phyloP scores from a whole-genome alignment of 2,888 invertebrate species.

The Macaria liturata region DNA sequence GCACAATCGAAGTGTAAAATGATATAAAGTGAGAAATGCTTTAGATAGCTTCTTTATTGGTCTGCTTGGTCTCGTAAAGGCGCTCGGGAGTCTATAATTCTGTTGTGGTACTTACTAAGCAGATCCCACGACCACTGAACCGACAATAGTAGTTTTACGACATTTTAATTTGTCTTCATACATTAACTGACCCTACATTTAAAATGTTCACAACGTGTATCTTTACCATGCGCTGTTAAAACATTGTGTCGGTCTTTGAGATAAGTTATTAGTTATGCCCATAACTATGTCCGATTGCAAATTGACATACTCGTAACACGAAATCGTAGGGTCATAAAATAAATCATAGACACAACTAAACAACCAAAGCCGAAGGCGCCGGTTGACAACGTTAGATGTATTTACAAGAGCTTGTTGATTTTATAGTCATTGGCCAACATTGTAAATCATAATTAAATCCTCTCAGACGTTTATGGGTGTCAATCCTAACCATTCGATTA shows the following conservation, averaged over 20 bases:
- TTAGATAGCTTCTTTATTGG: slow-evolving; percentile 18
- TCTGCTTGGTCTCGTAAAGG: slow-evolving; percentile 4
- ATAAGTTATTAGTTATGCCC: too few species aligned
- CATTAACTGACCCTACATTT: slow-evolving; percentile 25
- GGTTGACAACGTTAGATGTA: slow-evolving; percentile 44
- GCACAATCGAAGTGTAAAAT: slow-evolving; percentile 22
- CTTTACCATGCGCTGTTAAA: too few species aligned
- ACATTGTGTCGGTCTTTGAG: too few species aligned
- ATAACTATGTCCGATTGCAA: slow-evolving; percentile 35
- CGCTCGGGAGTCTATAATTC: slow-evolving; percentile 4
- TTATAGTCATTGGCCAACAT: slow-evolving; percentile 41
- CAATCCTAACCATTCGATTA: slow-evolving; percentile 28
- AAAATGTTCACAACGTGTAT: too few species aligned
- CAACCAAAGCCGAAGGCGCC: slow-evolving; percentile 47
- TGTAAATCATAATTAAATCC: slow-evolving; percentile 51
- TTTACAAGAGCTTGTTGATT: slow-evolving; percentile 47
- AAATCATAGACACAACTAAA: slow-evolving; percentile 50
- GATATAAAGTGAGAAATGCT: slow-evolving; percentile 26
- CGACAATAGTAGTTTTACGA: neutral
- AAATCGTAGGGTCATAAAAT: slow-evolving; percentile 52
- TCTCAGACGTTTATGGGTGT: slow-evolving; percentile 40
- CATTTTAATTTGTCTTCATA: slow-evolving; percentile 11
- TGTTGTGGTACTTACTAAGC: neutral
- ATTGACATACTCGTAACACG: slow-evolving; percentile 38
- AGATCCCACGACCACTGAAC: slow-evolving; percentile 7